These are phyloP conservation scores for Macrosoma leucophasiata DNA, from an alignment of 2,888 invertebrate species.

Conservation along the genomic window DNA sequence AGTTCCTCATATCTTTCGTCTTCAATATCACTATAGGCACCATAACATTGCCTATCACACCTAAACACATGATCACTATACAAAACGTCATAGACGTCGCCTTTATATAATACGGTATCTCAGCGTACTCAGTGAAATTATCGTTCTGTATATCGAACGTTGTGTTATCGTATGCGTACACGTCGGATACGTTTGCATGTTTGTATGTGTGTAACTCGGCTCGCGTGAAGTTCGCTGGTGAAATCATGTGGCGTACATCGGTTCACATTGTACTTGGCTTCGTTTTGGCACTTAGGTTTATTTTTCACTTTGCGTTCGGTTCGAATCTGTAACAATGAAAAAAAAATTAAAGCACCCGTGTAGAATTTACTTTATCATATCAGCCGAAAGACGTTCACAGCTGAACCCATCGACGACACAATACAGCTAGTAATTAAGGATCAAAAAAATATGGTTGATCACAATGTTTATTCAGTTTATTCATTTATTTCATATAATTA, in stretches of 20 bases:
- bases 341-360: too few relatives aligned
- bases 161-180: conserved; percentile 35
- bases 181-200: conserved; percentile 39
- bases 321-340: conserved; percentile 23
- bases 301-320: too few relatives aligned
- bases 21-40: conserved; percentile 94
- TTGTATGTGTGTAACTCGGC: conserved; percentile 42
- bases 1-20: conserved; percentile 95
- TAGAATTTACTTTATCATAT: too few relatives aligned
- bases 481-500: too few relatives aligned
- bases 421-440: too few relatives aligned
- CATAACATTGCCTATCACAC: conserved; percentile 94
- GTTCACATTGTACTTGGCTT: conserved; percentile 46
- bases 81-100: conserved; percentile 92
- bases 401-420: too few relatives aligned
- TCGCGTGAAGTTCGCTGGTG: conserved; percentile 55
- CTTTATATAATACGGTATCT: conserved; percentile 89
- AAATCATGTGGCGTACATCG: conserved; percentile 59
- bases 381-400: too few relatives aligned
- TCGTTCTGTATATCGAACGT: conserved; percentile 41
- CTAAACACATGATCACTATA: conserved; percentile 90
- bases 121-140: conserved; percentile 66
- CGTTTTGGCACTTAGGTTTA: conserved; percentile 16
- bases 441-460: too few relatives aligned
- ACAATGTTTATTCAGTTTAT: too few relatives aligned